A percentile compares a stretch with the other conserved stretches of the same genome.
Evolutionary conservation across 2,888 invertebrate genomes (phyloP).

Genomic region (Phyllotreta cruciferae): DNA sequence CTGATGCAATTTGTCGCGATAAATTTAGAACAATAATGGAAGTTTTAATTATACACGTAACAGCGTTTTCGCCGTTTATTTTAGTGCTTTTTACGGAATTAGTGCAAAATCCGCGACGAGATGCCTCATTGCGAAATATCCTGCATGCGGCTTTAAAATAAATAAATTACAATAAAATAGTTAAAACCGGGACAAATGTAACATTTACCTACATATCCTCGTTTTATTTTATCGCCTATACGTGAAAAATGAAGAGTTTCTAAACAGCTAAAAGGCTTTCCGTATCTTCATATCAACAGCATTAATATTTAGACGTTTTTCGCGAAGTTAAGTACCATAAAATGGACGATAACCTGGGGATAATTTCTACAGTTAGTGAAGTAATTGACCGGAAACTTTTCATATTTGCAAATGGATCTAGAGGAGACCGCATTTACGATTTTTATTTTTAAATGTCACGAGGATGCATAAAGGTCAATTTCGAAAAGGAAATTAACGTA

Average conservation of each 20-base stretch:
- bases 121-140: too few relatives aligned
- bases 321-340: slow-evolving; percentile 2
- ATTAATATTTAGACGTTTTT: slow-evolving; percentile 5
- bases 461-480: slow-evolving; percentile 1
- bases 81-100: too few relatives aligned
- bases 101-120: too few relatives aligned
- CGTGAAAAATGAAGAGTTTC: too few relatives aligned
- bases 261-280: too few relatives aligned
- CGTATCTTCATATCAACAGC: too few relatives aligned
- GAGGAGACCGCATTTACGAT: not conserved
- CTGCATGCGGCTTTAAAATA: slow-evolving; percentile 3
- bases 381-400: slow-evolving; percentile 18
- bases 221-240: too few relatives aligned
- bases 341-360: slow-evolving; percentile 2
- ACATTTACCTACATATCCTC: too few relatives aligned
- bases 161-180: not conserved
- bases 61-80: not conserved
- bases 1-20: slow-evolving; percentile 22
- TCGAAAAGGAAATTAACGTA: slow-evolving; percentile 4
- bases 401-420: slow-evolving; percentile 10
- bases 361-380: slow-evolving; percentile 7
- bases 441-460: slow-evolving; percentile 13
- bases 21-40: slow-evolving; percentile 22
- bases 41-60: slow-evolving; percentile 9
- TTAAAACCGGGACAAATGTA: too few relatives aligned